Evolutionary conservation across 2,113 vertebrate species (phyloP), one percentile per base, ranked within the genome.

Genomic region (Enhydra lutris): DNA sequence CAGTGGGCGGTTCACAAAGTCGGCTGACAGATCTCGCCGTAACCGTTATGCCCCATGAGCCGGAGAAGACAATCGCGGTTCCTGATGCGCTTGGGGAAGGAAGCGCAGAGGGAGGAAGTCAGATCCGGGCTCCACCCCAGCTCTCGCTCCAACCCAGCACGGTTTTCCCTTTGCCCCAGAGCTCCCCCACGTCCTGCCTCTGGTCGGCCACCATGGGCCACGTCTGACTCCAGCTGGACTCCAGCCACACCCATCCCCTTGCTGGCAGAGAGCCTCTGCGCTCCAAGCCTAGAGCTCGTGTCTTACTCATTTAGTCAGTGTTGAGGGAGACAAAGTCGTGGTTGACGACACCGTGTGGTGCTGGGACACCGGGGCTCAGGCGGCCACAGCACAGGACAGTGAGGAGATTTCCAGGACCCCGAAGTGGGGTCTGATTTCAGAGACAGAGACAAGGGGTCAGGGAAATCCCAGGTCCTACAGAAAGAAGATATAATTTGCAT

Each of bases 31-130:
- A 67, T 69, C 34, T 50, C 29, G 31, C 23, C 17, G 6, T 13
- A 55, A 20, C 57, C 2, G 31, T 39, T 21, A 14, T 3, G 24
- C 31, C n/a, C 29, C 24, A 0, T 57, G 69, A 36, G 47, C 18
- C 1, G 7, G 69, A 57, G 57, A n/a, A 47, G 47, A 26, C 7
- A 8, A 21, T 0, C 13, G 21, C 7, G 5, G 20, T 8, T 36
- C 15, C 14, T 29, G 39, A n/a, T 24, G 1, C 6, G 24, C 20
- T 18, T n/a, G 26, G 42, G n/a, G 8, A 14, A n/a, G 0, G 10
- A 45, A n/a, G 21, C 11, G 12, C 2, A 65, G 9, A 78, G 63
- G 18, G 24, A 47, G 4, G 2, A 31, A 39, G 2, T n/a, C 52
- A 15, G 18, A 24, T 6, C 34, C 4, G 50, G 59, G 61, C 36